These are phyloP conservation scores for Lepidocolaptes lacrymiger DNA, from an alignment of 2,797 vertebrate species.

Conservation along the genomic window DNA sequence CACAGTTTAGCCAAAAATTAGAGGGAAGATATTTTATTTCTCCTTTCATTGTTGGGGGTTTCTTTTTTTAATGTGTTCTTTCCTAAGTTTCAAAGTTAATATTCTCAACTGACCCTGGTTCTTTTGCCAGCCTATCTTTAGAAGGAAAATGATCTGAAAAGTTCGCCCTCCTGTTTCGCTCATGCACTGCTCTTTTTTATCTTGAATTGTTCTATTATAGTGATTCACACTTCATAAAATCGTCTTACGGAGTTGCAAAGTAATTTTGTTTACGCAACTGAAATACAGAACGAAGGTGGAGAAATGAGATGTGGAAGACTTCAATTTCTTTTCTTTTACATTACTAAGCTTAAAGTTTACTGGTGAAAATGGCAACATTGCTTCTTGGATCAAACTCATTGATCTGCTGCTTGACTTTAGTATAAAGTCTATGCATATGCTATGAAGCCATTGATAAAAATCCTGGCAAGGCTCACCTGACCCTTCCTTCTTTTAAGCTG, in stretches of 20 bases:
- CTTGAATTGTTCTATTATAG: constrained; percentile 3
- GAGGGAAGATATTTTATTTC: not conserved
- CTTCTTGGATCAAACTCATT: not conserved
- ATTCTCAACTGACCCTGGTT: not conserved
- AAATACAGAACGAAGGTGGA: not conserved
- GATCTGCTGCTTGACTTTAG: not conserved
- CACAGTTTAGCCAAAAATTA: not conserved
- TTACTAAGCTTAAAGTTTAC: not conserved
- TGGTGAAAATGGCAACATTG: not conserved
- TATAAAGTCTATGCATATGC: not conserved
- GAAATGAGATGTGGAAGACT: not conserved
- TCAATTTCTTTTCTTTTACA: constrained; percentile 35
- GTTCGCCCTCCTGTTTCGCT: not conserved
- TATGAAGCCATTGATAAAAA: not conserved
- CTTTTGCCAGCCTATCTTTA: not conserved
- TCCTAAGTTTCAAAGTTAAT: not conserved
- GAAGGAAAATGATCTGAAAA: not conserved
- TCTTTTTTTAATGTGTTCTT: not conserved
- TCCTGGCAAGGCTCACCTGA: not conserved
- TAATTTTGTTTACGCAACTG: constrained; percentile 7
- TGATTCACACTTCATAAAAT: constrained; percentile 22
- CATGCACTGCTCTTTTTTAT: not conserved
- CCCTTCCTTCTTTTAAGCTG: not conserved
- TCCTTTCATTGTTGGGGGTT: not conserved
- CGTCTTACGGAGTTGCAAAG: not conserved